A percentile compares a stretch with the other conserved stretches of the same genome.
phyloP scores from a whole-genome alignment of 2,888 invertebrate genomes.

The Mantis religiosa region DNA sequence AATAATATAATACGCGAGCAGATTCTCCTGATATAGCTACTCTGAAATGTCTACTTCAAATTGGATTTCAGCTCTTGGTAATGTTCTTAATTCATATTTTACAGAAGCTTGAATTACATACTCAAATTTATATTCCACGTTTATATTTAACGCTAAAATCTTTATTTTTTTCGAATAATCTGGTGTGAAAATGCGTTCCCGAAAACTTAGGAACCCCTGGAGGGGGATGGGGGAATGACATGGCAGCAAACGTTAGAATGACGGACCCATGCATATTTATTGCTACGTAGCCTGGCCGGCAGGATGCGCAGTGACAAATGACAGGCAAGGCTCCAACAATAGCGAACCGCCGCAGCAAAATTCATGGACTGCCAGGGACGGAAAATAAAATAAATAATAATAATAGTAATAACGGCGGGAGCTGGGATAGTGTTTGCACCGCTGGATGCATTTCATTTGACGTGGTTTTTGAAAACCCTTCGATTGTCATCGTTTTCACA shows the following conservation, averaged over 20 bases:
- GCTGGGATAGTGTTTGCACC: neutral
- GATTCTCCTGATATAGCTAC: no score
- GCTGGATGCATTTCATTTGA: neutral
- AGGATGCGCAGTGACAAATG: neutral
- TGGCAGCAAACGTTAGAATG: neutral
- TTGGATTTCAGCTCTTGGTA: no score
- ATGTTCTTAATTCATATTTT: no score
- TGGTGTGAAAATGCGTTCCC: neutral
- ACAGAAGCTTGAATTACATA: neutral
- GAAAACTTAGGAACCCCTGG: neutral
- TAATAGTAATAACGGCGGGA: neutral
- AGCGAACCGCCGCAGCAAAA: neutral
- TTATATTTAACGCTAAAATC: neutral
- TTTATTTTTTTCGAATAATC: neutral
- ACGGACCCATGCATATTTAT: neutral
- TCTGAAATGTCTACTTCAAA: no score
- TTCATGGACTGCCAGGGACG: neutral
- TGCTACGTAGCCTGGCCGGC: neutral
- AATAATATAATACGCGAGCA: no score
- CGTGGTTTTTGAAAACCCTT: neutral
- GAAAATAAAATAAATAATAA: neutral
- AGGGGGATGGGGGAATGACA: neutral
- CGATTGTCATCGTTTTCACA: neutral
- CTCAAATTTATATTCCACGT: neutral
- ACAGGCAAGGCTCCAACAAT: neutral